These are phyloP conservation scores for Tridacna gigas DNA, from an alignment of 2,888 invertebrate genomes.

Conservation along the genomic window DNA sequence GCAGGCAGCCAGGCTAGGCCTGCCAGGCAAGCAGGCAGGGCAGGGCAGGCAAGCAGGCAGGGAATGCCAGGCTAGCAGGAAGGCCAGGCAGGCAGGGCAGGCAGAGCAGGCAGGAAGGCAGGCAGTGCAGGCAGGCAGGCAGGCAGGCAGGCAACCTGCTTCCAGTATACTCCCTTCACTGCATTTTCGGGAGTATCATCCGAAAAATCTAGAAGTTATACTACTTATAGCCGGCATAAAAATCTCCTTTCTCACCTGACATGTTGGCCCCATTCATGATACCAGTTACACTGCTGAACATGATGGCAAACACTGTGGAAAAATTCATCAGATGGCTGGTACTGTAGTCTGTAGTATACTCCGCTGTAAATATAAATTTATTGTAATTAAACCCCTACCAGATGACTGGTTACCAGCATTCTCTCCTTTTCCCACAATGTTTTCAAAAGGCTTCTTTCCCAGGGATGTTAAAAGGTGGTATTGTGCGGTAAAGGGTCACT, in stretches of 20 bases:
- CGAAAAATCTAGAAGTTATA: too few species aligned
- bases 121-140: too few species aligned
- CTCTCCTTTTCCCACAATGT: neutral
- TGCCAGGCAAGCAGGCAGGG: too few species aligned
- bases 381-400: neutral
- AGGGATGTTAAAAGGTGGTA: neutral
- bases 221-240: too few species aligned
- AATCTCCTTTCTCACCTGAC: conserved; percentile 87
- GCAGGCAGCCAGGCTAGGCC: too few species aligned
- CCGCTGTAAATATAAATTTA: conserved; percentile 11
- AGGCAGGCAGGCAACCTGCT: too few species aligned
- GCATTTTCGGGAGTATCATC: too few species aligned
- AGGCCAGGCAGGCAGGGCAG: too few species aligned
- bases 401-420: neutral
- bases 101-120: too few species aligned
- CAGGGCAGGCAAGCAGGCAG: too few species aligned
- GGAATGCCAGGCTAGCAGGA: too few species aligned
- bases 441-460: neutral
- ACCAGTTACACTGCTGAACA: conserved; percentile 99
- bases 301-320: conserved; percentile 97
- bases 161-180: too few species aligned
- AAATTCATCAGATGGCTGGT: conserved; percentile 89
- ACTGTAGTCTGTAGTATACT: conserved; percentile 89
- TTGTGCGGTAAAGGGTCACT: neutral
- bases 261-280: conserved; percentile 99